Evolutionary conservation across 2,888 invertebrate genomes (phyloP).

Genomic region (Tetranychus piercei): DNA sequence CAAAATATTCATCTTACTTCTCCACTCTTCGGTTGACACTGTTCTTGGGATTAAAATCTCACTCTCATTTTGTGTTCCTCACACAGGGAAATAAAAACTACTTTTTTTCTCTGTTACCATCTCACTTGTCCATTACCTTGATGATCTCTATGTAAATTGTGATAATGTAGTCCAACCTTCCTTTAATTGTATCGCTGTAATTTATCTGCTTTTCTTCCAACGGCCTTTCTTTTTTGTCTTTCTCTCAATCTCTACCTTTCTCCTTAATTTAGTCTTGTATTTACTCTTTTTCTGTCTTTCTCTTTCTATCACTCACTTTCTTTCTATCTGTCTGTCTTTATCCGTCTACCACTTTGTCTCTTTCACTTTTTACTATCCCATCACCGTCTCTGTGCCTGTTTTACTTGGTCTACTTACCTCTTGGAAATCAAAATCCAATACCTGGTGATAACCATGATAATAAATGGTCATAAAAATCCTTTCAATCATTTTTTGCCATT

Average conservation of each 20-base stretch:
- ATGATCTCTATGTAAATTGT: neutral
- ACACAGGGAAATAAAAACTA: neutral
- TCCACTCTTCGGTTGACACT: too few relatives aligned
- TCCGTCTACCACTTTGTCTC: neutral
- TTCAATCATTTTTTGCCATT: too few relatives aligned
- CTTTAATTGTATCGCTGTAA: neutral
- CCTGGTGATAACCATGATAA: too few relatives aligned
- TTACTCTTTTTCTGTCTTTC: neutral
- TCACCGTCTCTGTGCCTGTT: neutral
- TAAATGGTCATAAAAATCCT: too few relatives aligned
- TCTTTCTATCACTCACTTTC: slow-evolving; percentile 4
- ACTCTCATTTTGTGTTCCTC: neutral
- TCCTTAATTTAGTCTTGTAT: neutral
- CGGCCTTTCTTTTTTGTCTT: neutral
- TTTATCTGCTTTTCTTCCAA: neutral
- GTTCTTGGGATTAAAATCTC: too few relatives aligned
- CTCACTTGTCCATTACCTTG: neutral
- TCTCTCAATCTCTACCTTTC: neutral
- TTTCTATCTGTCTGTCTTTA: neutral
- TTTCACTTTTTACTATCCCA: neutral
- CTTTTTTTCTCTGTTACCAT: neutral
- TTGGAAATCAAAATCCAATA: neutral
- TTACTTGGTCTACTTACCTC: neutral
- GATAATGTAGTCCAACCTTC: slow-evolving; percentile 1
- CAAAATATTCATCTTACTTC: too few relatives aligned